A percentile compares a stretch with the other conserved stretches of the same genome.
phyloP scores from a whole-genome alignment of 35 echinoderm and acorn worm species.

The Strongylocentrotus purpuratus region DNA sequence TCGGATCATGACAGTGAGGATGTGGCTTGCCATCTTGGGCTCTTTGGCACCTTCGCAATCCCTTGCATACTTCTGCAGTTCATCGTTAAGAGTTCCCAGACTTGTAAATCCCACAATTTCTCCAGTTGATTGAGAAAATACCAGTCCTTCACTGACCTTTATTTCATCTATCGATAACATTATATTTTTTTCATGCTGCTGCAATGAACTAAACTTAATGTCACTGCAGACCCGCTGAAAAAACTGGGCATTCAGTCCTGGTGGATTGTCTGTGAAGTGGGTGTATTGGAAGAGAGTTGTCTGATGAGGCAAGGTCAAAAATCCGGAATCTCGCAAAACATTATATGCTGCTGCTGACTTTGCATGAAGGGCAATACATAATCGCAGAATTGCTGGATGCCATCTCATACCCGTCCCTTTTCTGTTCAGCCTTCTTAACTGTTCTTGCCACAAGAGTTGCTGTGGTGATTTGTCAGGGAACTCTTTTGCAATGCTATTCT shows the following conservation, averaged over 20 bases:
- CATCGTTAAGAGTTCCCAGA: too few relatives aligned
- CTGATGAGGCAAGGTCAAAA: neutral
- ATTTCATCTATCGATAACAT: too few relatives aligned
- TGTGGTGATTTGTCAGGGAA: too few relatives aligned
- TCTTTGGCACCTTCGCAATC: too few relatives aligned
- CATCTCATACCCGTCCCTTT: neutral
- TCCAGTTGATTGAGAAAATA: too few relatives aligned
- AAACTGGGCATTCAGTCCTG: neutral
- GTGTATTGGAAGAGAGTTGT: neutral
- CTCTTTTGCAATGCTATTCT: too few relatives aligned
- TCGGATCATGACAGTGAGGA: neutral
- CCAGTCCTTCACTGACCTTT: too few relatives aligned
- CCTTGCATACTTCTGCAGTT: too few relatives aligned
- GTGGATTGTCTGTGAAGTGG: neutral
- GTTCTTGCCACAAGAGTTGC: neutral
- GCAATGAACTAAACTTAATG: neutral
- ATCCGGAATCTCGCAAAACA: neutral
- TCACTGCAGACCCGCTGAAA: neutral
- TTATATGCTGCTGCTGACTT: neutral
- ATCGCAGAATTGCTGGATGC: neutral
- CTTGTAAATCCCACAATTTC: too few relatives aligned
- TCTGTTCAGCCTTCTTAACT: neutral
- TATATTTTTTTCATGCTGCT: too few relatives aligned
- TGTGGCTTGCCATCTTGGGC: constrained; percentile 7
- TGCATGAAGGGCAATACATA: neutral